A percentile compares a stretch with the other conserved stretches of the same genome.
Evolutionary conservation across 2,113 vertebrate species (phyloP).

Genomic region (Budorcas taxicolor): DNA sequence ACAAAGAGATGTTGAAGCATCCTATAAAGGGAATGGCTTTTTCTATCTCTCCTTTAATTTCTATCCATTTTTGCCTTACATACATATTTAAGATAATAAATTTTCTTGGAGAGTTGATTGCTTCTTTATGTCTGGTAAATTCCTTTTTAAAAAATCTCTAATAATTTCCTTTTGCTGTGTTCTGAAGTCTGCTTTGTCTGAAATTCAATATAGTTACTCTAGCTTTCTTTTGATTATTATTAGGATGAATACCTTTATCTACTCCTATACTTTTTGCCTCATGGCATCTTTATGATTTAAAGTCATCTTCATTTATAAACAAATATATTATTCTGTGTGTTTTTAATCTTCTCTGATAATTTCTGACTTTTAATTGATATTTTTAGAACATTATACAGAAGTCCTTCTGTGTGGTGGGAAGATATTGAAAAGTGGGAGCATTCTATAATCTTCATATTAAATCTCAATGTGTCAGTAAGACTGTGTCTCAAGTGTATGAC

Average conservation of each 20-base stretch:
- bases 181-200: neutral
- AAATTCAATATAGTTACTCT: neutral
- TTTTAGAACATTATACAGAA: neutral
- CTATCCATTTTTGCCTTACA: neutral
- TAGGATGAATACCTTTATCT: neutral
- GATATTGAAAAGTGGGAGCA: fast-evolving
- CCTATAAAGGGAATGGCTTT: neutral
- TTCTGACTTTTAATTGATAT: neutral
- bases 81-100: neutral
- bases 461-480: neutral
- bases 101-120: neutral
- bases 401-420: neutral
- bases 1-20: neutral
- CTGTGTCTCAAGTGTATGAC: neutral
- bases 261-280: neutral
- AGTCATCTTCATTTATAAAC: neutral
- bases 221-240: neutral
- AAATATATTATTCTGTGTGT: neutral
- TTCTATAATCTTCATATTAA: neutral
- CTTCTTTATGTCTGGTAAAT: neutral
- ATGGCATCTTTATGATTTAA: neutral
- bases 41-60: neutral
- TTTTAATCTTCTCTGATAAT: neutral
- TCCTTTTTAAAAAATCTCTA: neutral
- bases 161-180: neutral